These are phyloP conservation scores for Argyrosomus japonicus DNA, from an alignment of 2,113 vertebrate genomes.

Conservation along the genomic window DNA sequence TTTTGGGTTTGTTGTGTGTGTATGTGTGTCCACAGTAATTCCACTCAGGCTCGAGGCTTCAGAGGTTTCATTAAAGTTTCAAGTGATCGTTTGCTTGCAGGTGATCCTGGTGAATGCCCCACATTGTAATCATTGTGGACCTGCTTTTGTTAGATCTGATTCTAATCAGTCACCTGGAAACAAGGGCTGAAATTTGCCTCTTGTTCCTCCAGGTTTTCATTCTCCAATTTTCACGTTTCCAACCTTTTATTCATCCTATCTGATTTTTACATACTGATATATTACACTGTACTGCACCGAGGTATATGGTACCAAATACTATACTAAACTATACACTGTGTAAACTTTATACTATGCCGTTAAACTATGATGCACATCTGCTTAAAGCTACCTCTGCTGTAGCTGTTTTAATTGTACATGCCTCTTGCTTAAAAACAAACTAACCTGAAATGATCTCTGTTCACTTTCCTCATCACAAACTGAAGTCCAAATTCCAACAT, in stretches of 20 bases:
- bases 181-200: neutral
- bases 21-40: slow-evolving; percentile 7
- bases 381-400: neutral
- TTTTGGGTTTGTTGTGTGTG: neutral
- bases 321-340: neutral
- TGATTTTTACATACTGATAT: neutral
- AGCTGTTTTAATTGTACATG: neutral
- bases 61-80: slow-evolving; percentile 33
- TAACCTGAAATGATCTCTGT: neutral
- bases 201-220: neutral
- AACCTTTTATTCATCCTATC: neutral
- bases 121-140: neutral
- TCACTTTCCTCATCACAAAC: slow-evolving; percentile 1
- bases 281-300: neutral
- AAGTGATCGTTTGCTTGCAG: slow-evolving; percentile 14
- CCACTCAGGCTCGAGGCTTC: slow-evolving; percentile 17
- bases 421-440: neutral
- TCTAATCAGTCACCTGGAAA: neutral
- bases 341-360: neutral
- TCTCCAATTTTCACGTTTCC: neutral
- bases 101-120: neutral
- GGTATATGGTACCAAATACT: neutral
- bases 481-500: neutral
- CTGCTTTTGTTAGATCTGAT: neutral
- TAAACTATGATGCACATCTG: neutral